These are phyloP conservation scores for Patiria miniata DNA, from an alignment of 35 echinoderm and acorn worm genomes.

Conservation along the genomic window DNA sequence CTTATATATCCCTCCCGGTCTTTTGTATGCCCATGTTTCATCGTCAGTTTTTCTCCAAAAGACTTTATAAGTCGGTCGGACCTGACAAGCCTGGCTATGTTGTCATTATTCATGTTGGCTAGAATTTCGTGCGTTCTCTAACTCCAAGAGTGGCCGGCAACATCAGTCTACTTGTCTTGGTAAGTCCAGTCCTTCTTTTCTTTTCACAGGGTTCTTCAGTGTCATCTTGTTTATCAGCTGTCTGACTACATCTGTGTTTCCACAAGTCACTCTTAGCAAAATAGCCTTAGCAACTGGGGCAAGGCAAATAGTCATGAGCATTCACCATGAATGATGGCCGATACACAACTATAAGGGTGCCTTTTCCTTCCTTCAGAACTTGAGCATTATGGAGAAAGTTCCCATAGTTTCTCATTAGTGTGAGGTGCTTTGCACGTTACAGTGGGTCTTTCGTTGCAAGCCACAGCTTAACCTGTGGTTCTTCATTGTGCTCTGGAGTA, in stretches of 20 bases:
- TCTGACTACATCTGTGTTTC: conserved; percentile 59
- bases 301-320: conserved; percentile 65
- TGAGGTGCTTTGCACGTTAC: conserved; percentile 22
- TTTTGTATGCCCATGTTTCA: conserved; percentile 36
- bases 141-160: conserved; percentile 36
- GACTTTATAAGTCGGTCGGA: conserved; percentile 4
- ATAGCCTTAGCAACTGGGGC: conserved; percentile 61
- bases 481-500: conserved; percentile 23
- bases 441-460: conserved; percentile 41
- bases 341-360: conserved; percentile 63
- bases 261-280: conserved; percentile 61
- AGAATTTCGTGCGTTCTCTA: conserved; percentile 38
- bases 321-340: conserved; percentile 32
- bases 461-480: conserved; percentile 50
- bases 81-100: conserved; percentile 30
- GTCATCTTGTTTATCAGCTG: conserved; percentile 16
- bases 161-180: conserved; percentile 25
- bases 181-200: conserved; percentile 1
- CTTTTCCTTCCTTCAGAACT: conserved; percentile 58
- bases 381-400: conserved; percentile 61
- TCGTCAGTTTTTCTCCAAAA: not conserved
- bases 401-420: conserved; percentile 55
- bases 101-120: conserved; percentile 20
- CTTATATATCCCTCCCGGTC: conserved; percentile 40
- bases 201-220: conserved; percentile 38